Evolutionary conservation across 2,113 vertebrate species (phyloP).

Genomic region (Nycticebus coucang): DNA sequence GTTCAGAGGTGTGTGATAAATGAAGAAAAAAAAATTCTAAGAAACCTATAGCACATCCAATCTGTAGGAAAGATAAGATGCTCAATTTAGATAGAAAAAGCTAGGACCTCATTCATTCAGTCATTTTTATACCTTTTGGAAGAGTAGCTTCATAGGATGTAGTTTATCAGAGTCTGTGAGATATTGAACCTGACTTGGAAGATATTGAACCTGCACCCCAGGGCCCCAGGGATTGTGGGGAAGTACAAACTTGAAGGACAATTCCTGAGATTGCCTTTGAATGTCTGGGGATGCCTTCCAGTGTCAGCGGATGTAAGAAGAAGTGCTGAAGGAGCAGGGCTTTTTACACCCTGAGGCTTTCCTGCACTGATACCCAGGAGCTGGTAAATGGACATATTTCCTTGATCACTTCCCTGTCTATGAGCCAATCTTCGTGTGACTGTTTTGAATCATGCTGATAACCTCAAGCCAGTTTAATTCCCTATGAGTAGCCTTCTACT

Average conservation of each 20-base stretch:
- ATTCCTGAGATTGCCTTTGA: neutral
- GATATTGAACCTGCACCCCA: neutral
- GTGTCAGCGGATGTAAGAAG: neutral
- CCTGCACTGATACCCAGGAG: neutral
- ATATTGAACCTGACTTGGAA: neutral
- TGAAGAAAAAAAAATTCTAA: neutral
- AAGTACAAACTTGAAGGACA: neutral
- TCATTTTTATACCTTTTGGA: slow-evolving; percentile 47
- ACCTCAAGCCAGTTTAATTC: neutral
- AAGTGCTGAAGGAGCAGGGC: rapidly evolving
- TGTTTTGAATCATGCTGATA: neutral
- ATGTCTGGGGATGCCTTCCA: neutral
- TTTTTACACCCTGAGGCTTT: neutral
- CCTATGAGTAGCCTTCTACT: neutral
- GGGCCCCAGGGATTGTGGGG: neutral
- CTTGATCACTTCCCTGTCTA: neutral
- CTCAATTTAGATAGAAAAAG: slow-evolving; percentile 34
- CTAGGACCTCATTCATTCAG: neutral
- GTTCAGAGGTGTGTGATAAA: neutral
- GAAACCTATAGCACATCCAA: neutral
- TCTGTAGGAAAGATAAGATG: slow-evolving; percentile 20
- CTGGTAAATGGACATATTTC: neutral
- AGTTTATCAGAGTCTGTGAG: neutral
- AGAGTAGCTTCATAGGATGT: slow-evolving; percentile 43
- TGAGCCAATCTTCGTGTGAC: neutral